These are phyloP conservation scores for Artibeus lituratus DNA, from an alignment of 2,797 vertebrate genomes.

Conservation along the genomic window DNA sequence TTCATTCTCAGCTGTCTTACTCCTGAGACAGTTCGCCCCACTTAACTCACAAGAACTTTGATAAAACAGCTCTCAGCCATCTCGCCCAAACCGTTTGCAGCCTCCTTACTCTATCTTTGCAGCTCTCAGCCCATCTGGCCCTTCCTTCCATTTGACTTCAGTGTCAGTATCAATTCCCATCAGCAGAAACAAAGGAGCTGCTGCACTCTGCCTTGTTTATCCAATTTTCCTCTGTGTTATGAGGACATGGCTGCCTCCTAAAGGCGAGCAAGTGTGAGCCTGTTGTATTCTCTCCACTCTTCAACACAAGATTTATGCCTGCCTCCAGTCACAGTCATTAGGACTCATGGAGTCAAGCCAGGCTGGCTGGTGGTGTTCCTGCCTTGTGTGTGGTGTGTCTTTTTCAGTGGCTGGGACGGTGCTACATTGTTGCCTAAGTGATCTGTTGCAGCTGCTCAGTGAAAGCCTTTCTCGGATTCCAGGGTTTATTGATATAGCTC, in stretches of 20 bases:
- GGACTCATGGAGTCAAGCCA: background rate
- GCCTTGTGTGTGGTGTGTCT: background rate
- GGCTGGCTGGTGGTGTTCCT: background rate
- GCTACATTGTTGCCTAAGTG: background rate
- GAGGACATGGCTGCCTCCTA: slow-evolving; percentile 44
- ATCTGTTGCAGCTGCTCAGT: background rate
- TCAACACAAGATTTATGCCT: background rate
- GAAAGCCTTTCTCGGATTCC: background rate
- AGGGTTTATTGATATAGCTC: background rate
- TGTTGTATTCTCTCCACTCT: background rate
- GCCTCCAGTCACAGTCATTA: slow-evolving; percentile 46
- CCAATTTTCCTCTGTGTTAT: slow-evolving; percentile 31
- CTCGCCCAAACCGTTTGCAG: background rate
- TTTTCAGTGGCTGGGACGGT: background rate
- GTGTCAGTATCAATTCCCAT: slow-evolving; percentile 58
- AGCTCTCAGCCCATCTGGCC: background rate
- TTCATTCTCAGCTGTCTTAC: background rate
- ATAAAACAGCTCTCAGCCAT: background rate
- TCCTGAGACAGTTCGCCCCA: background rate
- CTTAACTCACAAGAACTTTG: background rate
- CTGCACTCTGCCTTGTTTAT: slow-evolving; percentile 61
- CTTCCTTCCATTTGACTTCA: slow-evolving; percentile 48
- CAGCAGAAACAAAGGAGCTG: slow-evolving; percentile 59
- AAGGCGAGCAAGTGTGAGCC: background rate
- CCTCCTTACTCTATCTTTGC: background rate